Base-by-base conservation (phyloP, 2,888 invertebrate species). In the Enchytraeus crypticus region DNA sequence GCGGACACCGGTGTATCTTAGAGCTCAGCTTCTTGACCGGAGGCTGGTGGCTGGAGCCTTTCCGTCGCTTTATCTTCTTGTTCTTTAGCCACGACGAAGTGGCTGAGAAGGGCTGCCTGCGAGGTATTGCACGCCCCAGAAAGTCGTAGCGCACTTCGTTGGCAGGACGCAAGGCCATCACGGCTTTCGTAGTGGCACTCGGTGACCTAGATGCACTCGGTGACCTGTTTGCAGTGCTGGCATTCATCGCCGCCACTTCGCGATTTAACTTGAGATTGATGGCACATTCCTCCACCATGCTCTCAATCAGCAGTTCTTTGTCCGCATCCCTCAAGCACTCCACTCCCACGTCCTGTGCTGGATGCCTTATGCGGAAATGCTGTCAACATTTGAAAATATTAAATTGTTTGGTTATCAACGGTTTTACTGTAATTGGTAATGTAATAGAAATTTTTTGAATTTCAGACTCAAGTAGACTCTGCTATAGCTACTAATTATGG, bases 291-390 rank as follows among this genome's bases (percentile, higher is more conserved):
- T 53, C 54, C 34, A 64, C 33, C 43, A 64, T 43, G 32, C 62
- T 57, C 26, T 51, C 53, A 30, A 66, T 55, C 32, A 38, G 53
- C 4, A 27, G 45, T 46, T 64, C 66, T 23, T 58, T 55, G 18
- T 59, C 61, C 4, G 54, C 18, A n/a, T 66, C 57, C 1, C 46
- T 23, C 46, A 58, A 53, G 21, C 56, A 54, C 43, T 62, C 38
- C 32, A 58, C 34, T 32, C 38, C 32, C 27, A 59, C 51, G 29
- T 54, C 57, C 26, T 45, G 26, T 14, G 51, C 51, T 14, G 30
- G 32, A 55, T 66, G 66, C 34, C 62, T 47, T n/a, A 58, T 55
- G 21, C 60, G 61, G 56, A 57, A 60, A 54, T 66, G 66, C 51
- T 47, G 49, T 8, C 18, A 8, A 38, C 38, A 38, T 18, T 8